These are phyloP conservation scores for Orius insidiosus DNA, from an alignment of 1,140 invertebrate genomes.

Conservation along the genomic window DNA sequence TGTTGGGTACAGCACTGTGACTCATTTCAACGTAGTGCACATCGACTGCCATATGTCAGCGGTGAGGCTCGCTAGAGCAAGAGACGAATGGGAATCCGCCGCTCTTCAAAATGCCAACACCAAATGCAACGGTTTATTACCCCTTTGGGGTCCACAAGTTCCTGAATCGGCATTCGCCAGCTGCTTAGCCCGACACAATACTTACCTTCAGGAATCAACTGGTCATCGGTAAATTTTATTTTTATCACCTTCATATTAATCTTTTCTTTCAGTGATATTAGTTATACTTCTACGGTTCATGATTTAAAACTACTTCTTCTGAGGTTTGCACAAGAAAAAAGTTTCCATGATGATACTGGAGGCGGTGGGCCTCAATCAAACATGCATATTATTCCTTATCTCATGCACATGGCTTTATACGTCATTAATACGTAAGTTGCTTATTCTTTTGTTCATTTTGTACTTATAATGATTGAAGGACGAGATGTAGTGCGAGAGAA, in stretches of 20 bases:
- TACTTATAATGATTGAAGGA: slow-evolving; percentile 33
- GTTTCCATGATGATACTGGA: slow-evolving; percentile 92
- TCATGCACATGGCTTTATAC: slow-evolving; percentile 88
- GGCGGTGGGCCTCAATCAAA: slow-evolving; percentile 91
- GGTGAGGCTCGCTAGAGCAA: slow-evolving; percentile 51
- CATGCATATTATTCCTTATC: slow-evolving; percentile 88
- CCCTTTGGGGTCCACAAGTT: slow-evolving; percentile 90
- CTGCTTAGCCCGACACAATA: slow-evolving; percentile 77
- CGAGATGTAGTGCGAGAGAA: slow-evolving; percentile 52
- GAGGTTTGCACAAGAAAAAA: slow-evolving; percentile 82
- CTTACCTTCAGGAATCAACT: slow-evolving; percentile 69
- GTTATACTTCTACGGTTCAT: slow-evolving; percentile 73
- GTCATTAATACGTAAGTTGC: slow-evolving; percentile 75
- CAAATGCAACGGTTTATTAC: slow-evolving; percentile 87
- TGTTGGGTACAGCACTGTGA: slow-evolving; percentile 81
- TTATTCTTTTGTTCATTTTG: slow-evolving; percentile 20
- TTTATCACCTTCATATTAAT: background rate
- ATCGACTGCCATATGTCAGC: slow-evolving; percentile 96
- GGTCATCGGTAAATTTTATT: slow-evolving; percentile 36
- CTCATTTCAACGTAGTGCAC: slow-evolving; percentile 96
- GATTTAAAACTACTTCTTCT: slow-evolving; percentile 83
- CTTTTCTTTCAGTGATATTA: slow-evolving; percentile 55
- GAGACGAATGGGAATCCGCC: slow-evolving; percentile 96
- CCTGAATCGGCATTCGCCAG: slow-evolving; percentile 87
- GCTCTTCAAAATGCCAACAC: slow-evolving; percentile 95